phyloP scores from a whole-genome alignment of 2,888 invertebrate genomes.

The Cosmia trapezina region DNA sequence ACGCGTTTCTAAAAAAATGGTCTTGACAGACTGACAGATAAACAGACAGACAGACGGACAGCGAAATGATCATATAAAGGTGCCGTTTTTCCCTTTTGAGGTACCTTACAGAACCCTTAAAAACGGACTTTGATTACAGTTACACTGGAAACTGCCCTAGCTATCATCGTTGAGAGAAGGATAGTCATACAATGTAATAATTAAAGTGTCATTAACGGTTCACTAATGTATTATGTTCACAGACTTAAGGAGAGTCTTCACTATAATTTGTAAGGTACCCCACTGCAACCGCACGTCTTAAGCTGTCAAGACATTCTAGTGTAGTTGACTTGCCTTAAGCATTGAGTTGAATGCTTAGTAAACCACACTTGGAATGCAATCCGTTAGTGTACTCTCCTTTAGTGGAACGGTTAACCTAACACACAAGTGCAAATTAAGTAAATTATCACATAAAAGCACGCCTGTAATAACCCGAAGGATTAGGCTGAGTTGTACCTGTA shows the following conservation, averaged over 20 bases:
- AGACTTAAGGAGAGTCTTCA: background rate
- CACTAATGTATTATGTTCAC: background rate
- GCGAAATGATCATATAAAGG: too few species aligned
- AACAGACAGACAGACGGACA: too few species aligned
- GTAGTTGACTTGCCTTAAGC: background rate
- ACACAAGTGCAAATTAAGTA: background rate
- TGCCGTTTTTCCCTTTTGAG: too few species aligned
- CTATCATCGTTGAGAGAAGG: background rate
- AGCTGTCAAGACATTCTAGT: background rate
- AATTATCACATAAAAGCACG: background rate
- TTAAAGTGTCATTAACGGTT: background rate
- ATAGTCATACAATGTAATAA: background rate
- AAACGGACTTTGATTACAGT: background rate
- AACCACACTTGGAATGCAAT: constrained; percentile 1
- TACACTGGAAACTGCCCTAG: background rate
- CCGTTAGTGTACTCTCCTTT: background rate
- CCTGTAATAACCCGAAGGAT: background rate
- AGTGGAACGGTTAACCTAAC: background rate
- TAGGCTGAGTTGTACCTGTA: too few species aligned
- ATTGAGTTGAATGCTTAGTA: background rate
- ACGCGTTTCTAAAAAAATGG: too few species aligned
- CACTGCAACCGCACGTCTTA: background rate
- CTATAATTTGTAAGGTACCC: background rate
- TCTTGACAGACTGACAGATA: too few species aligned
- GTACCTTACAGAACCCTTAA: too few species aligned